These are phyloP conservation scores for Cantharis rustica DNA, from an alignment of 2,888 invertebrate genomes.

Conservation along the genomic window DNA sequence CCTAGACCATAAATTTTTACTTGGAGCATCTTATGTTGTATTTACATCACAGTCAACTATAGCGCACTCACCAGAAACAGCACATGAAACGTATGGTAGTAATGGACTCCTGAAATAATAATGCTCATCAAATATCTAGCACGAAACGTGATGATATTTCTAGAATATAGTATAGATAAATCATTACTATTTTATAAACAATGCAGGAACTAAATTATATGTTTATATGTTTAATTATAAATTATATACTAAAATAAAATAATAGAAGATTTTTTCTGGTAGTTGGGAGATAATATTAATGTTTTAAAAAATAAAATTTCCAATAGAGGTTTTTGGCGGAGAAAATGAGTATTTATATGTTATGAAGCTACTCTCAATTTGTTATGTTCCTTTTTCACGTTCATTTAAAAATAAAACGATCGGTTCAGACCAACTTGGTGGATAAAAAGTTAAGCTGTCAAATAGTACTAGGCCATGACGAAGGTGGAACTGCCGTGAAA, in stretches of 20 bases:
- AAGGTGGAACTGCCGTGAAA: conserved; percentile 44
- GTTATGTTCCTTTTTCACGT: neutral
- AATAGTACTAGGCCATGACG: conserved; percentile 35
- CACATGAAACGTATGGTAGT: neutral
- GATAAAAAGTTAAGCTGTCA: conserved; percentile 37
- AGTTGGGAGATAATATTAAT: neutral
- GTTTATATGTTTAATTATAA: no score
- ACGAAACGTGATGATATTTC: neutral
- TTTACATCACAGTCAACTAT: neutral
- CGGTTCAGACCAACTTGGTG: conserved; percentile 12
- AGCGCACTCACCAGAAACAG: neutral
- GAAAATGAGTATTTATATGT: neutral
- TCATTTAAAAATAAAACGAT: conserved; percentile 8
- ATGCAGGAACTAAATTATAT: neutral
- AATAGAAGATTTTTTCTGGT: neutral
- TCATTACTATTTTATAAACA: neutral
- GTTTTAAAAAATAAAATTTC: neutral
- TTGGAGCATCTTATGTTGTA: neutral
- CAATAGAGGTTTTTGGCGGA: neutral
- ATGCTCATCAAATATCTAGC: neutral
- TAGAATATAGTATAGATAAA: neutral
- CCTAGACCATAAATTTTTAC: neutral
- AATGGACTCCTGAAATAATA: neutral
- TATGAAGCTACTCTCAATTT: neutral
- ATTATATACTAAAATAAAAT: no score